phyloP scores from a whole-genome alignment of 2,888 invertebrate genomes.

The Pteria penguin region DNA sequence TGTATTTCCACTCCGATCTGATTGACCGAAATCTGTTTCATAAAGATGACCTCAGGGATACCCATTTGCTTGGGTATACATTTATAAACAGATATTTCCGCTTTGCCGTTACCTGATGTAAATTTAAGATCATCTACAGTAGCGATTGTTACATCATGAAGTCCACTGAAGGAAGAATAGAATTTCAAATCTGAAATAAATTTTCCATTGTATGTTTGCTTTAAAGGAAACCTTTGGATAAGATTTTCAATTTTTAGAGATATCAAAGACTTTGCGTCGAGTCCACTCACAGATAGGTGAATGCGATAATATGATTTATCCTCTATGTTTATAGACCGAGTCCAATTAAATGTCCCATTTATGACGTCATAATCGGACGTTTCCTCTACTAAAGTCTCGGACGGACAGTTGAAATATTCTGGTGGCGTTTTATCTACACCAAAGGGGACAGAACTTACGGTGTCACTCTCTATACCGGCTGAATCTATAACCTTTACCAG shows the following conservation, averaged over 20 bases:
- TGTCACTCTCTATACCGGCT: constrained; percentile 37
- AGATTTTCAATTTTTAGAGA: not conserved
- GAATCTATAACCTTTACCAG: constrained; percentile 42
- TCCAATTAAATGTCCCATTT: not conserved
- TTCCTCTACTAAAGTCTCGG: not conserved
- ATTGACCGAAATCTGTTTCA: constrained; percentile 40
- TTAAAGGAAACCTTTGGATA: not conserved
- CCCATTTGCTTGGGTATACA: not conserved
- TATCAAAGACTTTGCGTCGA: not conserved
- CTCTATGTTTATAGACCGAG: not conserved
- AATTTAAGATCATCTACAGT: too few relatives aligned
- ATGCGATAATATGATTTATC: not conserved
- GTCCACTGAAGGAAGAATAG: too few relatives aligned
- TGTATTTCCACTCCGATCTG: constrained; percentile 25
- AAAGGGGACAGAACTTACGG: constrained; percentile 21
- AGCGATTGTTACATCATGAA: not conserved
- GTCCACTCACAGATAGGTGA: not conserved
- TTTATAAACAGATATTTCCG: not conserved
- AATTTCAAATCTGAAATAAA: not conserved
- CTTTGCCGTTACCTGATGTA: not conserved
- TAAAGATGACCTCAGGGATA: constrained; percentile 1
- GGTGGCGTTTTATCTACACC: constrained; percentile 41
- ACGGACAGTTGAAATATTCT: not conserved
- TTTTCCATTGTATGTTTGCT: not conserved
- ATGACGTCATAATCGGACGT: not conserved